These are phyloP conservation scores for Mastomys coucha DNA, from an alignment of 2,113 vertebrate genomes.

Conservation along the genomic window DNA sequence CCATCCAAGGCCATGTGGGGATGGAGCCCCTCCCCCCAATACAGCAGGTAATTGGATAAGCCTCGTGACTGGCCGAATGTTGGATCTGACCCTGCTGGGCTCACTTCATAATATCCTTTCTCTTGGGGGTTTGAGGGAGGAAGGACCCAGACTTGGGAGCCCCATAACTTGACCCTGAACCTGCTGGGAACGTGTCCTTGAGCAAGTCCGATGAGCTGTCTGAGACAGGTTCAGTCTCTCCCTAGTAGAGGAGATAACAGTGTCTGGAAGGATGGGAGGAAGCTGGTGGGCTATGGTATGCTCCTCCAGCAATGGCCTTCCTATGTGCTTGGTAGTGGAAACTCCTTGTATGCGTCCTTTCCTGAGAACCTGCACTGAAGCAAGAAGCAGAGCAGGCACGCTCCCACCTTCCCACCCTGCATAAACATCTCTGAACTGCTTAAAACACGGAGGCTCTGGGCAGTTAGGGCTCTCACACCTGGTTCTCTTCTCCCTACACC, in stretches of 20 bases:
- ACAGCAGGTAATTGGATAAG: background rate
- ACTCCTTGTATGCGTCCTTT: background rate
- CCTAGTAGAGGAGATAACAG: fast-evolving
- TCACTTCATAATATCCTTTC: background rate
- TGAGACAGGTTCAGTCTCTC: background rate
- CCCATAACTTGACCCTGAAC: no score
- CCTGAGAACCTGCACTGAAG: background rate
- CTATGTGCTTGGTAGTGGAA: fast-evolving
- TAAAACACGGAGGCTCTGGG: background rate
- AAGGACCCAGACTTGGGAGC: background rate
- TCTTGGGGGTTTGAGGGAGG: background rate
- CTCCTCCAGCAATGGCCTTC: fast-evolving
- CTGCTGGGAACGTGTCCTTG: background rate
- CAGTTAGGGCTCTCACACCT: no score
- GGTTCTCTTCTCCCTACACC: fast-evolving
- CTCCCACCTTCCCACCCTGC: background rate
- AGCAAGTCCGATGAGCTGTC: fast-evolving
- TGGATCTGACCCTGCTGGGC: background rate
- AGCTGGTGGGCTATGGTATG: no score
- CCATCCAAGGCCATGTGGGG: background rate
- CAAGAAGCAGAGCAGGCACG: background rate
- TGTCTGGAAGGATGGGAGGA: fast-evolving
- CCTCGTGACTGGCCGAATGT: fast-evolving
- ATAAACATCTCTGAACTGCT: background rate
- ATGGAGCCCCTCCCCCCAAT: background rate